phyloP scores from a whole-genome alignment of 2,888 invertebrate species.

The Oscheius myriophilus region DNA sequence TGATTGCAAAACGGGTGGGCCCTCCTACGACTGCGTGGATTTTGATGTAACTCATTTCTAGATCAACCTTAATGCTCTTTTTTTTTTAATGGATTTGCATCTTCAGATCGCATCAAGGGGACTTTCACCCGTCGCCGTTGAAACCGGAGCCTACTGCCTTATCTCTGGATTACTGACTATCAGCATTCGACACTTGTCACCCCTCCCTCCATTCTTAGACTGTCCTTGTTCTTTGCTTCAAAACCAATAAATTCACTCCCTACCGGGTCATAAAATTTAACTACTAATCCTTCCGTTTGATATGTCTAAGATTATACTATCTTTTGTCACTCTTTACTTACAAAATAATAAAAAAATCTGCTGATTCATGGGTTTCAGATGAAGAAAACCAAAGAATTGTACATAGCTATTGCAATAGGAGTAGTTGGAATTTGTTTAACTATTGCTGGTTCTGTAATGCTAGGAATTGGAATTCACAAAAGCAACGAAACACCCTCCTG shows the following conservation, averaged over 20 bases:
- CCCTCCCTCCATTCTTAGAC: no score
- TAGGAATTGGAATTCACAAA: slow-evolving; percentile 28
- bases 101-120: slow-evolving; percentile 46
- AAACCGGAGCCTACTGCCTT: slow-evolving; percentile 1
- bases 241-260: no score
- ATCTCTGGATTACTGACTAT: slow-evolving; percentile 27
- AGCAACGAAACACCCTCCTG: slow-evolving; percentile 16
- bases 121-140: slow-evolving; percentile 36
- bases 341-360: no score
- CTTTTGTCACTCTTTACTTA: no score
- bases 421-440: slow-evolving; percentile 11
- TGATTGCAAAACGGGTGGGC: no score
- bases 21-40: no score
- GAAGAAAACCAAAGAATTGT: neutral
- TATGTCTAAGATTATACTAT: no score
- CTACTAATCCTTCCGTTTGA: no score
- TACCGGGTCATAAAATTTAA: no score
- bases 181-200: neutral
- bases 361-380: neutral
- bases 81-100: neutral
- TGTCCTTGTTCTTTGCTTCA: no score
- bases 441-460: slow-evolving; percentile 25
- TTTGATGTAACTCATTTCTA: no score
- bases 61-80: neutral
- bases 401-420: neutral